Percentiles rank a stretch among this genome's conserved stretches.
phyloP scores from a whole-genome alignment of 2,888 invertebrate genomes.

The Eulithis testata region DNA sequence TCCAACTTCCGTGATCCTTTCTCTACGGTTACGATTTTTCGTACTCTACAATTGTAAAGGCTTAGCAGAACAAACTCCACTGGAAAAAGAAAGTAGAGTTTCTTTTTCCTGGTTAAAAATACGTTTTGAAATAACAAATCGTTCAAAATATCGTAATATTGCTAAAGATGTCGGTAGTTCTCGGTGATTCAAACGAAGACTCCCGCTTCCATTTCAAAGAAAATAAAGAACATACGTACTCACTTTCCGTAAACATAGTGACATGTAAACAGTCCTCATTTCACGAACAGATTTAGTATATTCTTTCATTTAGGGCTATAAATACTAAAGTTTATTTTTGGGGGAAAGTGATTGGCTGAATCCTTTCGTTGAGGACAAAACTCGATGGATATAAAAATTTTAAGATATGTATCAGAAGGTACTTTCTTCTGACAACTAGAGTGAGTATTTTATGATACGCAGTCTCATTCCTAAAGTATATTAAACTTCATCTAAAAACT shows the following conservation, averaged over 20 bases:
- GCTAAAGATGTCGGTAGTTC: constrained; percentile 22
- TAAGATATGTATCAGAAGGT: too few species aligned
- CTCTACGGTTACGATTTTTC: too few species aligned
- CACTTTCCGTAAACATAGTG: constrained; percentile 49
- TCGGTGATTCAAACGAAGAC: constrained; percentile 46
- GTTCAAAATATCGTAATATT: constrained; percentile 47
- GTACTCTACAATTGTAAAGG: too few species aligned
- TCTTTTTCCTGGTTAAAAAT: too few species aligned
- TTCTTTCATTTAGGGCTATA: constrained; percentile 16
- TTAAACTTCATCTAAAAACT: too few species aligned
- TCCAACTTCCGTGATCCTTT: too few species aligned
- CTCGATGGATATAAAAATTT: too few species aligned
- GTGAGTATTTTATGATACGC: too few species aligned
- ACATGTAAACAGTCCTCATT: constrained; percentile 38
- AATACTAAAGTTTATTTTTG: constrained; percentile 21
- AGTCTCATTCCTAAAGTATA: too few species aligned
- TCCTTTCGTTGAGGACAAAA: not conserved
- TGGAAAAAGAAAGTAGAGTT: too few species aligned
- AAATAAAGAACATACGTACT: constrained; percentile 38
- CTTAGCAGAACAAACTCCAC: too few species aligned
- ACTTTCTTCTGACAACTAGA: too few species aligned
- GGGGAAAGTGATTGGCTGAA: constrained; percentile 7
- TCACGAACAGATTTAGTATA: constrained; percentile 19
- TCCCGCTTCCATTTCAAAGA: constrained; percentile 43
- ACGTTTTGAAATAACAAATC: not conserved